Evolutionary conservation across 2,113 vertebrate genomes (phyloP).

Genomic region (Scalopus aquaticus): DNA sequence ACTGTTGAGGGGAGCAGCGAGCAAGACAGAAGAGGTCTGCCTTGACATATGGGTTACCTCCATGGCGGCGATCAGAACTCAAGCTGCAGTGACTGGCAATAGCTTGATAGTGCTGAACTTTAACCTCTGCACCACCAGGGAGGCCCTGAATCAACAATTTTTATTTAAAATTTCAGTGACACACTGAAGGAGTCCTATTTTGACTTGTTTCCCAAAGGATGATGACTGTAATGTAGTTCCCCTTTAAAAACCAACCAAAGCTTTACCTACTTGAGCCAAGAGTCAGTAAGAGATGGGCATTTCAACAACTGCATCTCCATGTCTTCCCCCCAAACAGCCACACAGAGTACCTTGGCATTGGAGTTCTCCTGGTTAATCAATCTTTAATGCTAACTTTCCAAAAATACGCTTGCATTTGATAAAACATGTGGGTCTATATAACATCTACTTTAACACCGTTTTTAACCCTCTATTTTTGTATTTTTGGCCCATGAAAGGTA

Average conservation of each 20-base stretch:
- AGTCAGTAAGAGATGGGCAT: neutral
- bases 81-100: no score
- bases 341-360: neutral
- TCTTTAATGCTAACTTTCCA: neutral
- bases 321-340: neutral
- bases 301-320: neutral
- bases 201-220: slow-evolving; percentile 14
- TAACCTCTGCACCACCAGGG: no score
- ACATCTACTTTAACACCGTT: neutral
- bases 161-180: slow-evolving; percentile 38
- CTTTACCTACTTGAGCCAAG: neutral
- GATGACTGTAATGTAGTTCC: slow-evolving; percentile 10
- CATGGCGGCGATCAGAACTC: no score
- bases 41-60: no score
- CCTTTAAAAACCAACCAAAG: neutral
- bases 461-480: neutral
- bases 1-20: no score
- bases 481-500: neutral
- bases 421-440: neutral
- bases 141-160: slow-evolving; percentile 38
- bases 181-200: slow-evolving; percentile 20
- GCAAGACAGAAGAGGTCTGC: no score
- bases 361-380: neutral
- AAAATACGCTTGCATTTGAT: neutral
- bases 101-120: no score